phyloP scores from a whole-genome alignment of 64 coral and sea anemone species.

The Pachyseris speciosa region DNA sequence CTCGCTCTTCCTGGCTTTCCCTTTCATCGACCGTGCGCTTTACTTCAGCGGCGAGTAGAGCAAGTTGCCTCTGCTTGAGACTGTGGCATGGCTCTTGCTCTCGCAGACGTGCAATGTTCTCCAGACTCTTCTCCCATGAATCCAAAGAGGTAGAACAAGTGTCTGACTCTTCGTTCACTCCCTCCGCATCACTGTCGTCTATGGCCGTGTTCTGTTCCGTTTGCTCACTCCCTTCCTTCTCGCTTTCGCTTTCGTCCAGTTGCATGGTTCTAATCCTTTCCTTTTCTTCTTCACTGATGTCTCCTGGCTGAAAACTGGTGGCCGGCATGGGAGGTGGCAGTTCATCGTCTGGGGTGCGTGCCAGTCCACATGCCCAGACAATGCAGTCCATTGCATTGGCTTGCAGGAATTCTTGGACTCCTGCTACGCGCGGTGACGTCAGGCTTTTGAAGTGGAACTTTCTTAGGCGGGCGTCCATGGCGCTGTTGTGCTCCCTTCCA shows the following conservation, averaged over 20 bases:
- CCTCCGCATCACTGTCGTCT: too few relatives aligned
- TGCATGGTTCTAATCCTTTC: too few relatives aligned
- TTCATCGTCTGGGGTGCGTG: too few relatives aligned
- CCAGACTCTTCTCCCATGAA: not conserved
- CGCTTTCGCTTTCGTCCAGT: too few relatives aligned
- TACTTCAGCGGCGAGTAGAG: not conserved
- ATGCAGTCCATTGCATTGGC: slow-evolving; percentile 12
- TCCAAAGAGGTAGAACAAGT: not conserved
- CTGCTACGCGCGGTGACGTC: not conserved
- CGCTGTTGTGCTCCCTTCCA: not conserved
- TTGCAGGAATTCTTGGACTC: not conserved
- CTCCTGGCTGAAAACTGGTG: too few relatives aligned
- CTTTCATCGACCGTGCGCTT: not conserved
- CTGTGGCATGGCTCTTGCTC: not conserved
- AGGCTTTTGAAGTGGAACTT: slow-evolving; percentile 15
- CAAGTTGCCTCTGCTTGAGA: not conserved
- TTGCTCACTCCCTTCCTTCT: too few relatives aligned
- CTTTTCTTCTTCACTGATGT: too few relatives aligned
- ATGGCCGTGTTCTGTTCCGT: too few relatives aligned
- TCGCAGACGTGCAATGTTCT: not conserved
- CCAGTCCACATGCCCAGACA: slow-evolving; percentile 14
- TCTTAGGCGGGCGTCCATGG: not conserved
- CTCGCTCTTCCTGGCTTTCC: not conserved
- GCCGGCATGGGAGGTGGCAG: too few relatives aligned
- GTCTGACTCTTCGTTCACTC: not conserved